These are phyloP conservation scores for Hemicrepidius hirtus DNA, from an alignment of 2,888 invertebrate genomes.

Conservation along the genomic window DNA sequence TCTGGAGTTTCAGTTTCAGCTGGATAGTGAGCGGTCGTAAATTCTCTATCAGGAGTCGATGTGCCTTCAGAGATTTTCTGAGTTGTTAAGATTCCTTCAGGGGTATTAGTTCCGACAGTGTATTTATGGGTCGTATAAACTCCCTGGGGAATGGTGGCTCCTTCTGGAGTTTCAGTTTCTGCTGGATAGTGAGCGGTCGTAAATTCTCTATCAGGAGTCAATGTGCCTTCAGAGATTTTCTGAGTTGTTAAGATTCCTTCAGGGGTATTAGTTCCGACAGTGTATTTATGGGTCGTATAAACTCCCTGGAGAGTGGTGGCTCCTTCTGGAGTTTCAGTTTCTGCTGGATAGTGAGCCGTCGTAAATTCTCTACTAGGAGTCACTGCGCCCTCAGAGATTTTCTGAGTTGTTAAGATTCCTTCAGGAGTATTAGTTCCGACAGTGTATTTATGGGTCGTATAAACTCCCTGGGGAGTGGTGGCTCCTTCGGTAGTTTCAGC, in stretches of 20 bases:
- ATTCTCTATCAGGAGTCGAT: no score
- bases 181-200: not conserved
- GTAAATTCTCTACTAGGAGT: no score
- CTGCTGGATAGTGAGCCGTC: no score
- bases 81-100: not conserved
- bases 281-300: no score
- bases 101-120: conserved; percentile 21
- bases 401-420: not conserved
- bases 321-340: no score
- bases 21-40: no score
- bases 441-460: conserved; percentile 4
- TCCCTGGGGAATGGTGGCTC: not conserved
- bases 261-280: no score
- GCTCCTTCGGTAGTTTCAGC: not conserved
- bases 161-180: not conserved
- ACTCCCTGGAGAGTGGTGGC: no score
- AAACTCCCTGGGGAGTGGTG: not conserved
- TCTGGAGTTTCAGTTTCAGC: no score
- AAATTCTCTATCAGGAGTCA: not conserved
- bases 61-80: no score
- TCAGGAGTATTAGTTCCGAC: conserved; percentile 19
- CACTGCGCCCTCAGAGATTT: no score
- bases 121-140: not conserved
- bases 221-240: no score
- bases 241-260: not conserved